Percentiles rank a stretch among this genome's conserved stretches.
Evolutionary conservation across 2,888 invertebrate genomes (phyloP).

Genomic region (Oscheius sp.): DNA sequence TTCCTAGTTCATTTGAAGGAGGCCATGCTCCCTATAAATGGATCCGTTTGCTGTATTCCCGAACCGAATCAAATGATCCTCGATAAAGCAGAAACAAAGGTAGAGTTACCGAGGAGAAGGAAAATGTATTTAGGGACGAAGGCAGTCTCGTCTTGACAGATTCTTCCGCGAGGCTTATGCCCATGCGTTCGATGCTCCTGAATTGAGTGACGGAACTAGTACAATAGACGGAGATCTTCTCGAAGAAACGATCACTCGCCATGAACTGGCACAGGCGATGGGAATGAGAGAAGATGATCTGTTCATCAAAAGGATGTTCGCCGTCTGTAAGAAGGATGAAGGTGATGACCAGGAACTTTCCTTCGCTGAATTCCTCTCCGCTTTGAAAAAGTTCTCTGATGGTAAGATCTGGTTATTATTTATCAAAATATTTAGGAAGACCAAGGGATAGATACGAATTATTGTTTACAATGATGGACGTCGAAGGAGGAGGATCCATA

Average conservation of each 20-base stretch:
- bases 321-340: conserved; percentile 82
- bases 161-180: conserved; percentile 80
- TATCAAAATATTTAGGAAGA: background rate
- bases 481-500: conserved; percentile 90
- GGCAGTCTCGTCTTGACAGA: conserved; percentile 89
- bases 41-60: conserved; percentile 27
- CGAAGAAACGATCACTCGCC: conserved; percentile 68
- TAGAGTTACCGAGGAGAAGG: too few species aligned
- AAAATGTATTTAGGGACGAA: conserved; percentile 73
- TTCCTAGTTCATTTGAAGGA: conserved; percentile 1
- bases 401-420: conserved; percentile 29
- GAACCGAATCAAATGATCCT: conserved; percentile 48
- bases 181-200: conserved; percentile 47
- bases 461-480: conserved; percentile 96
- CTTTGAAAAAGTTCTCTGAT: conserved; percentile 71
- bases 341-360: conserved; percentile 82
- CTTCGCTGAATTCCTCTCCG: conserved; percentile 89
- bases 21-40: conserved; percentile 28
- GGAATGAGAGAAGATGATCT: conserved; percentile 94
- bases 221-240: conserved; percentile 43
- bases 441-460: conserved; percentile 77
- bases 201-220: conserved; percentile 50
- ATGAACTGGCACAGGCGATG: conserved; percentile 91
- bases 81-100: conserved; percentile 81
- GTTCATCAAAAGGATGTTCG: conserved; percentile 96